Evolutionary conservation across 2,797 vertebrate species (phyloP).

Genomic region (Ctenosaura bakeri): DNA sequence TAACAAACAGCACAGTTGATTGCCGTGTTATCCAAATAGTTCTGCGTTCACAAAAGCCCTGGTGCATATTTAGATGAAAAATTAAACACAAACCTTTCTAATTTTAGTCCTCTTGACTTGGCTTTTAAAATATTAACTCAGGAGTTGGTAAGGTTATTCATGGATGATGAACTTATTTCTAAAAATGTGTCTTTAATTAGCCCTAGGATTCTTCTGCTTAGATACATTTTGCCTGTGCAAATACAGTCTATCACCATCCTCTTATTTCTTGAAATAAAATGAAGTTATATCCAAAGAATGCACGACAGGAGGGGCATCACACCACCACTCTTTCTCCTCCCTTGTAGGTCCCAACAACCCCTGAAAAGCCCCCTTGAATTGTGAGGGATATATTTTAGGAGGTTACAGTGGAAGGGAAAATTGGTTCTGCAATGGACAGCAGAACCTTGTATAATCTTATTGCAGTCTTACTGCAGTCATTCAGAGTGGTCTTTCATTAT

Average conservation of each 20-base stretch:
- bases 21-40: not conserved
- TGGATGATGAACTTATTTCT: constrained; percentile 3
- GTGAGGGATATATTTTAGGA: not conserved
- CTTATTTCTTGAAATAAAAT: not conserved
- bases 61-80: constrained; percentile 57
- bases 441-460: not conserved
- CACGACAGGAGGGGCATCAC: not conserved
- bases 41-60: constrained; percentile 26
- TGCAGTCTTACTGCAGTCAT: not conserved
- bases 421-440: not conserved
- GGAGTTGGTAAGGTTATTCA: constrained; percentile 55
- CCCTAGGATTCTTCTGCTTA: not conserved
- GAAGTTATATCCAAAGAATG: not conserved
- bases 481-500: not conserved
- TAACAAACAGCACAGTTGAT: not conserved
- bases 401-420: not conserved
- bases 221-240: not conserved
- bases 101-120: constrained; percentile 56
- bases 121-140: constrained; percentile 60
- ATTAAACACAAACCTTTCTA: constrained; percentile 56
- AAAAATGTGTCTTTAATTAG: not conserved
- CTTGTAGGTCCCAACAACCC: no score
- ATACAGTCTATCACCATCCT: not conserved
- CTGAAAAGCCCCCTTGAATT: not conserved
- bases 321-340: not conserved